A percentile compares a stretch with the other conserved stretches of the same genome.
These are phyloP conservation scores for Pelobates cultripes DNA, from an alignment of 2,797 vertebrate genomes.

Conservation along the genomic window DNA sequence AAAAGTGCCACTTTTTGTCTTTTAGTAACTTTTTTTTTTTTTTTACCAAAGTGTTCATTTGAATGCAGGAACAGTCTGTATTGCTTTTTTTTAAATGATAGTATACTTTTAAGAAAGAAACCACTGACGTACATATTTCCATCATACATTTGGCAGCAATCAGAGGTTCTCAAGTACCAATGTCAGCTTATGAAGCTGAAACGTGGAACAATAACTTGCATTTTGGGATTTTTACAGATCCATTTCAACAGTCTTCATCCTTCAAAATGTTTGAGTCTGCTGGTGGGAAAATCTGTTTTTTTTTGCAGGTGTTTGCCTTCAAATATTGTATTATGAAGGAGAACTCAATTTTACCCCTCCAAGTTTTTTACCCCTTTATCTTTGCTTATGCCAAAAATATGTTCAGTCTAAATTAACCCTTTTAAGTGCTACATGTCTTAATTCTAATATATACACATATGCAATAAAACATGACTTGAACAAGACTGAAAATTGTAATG, in stretches of 20 bases:
- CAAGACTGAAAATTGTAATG: neutral
- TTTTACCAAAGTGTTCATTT: no score
- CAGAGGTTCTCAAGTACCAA: neutral
- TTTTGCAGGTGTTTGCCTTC: constrained; percentile 23
- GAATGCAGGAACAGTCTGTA: no score
- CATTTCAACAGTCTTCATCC: neutral
- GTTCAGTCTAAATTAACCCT: neutral
- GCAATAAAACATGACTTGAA: neutral
- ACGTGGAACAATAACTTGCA: neutral
- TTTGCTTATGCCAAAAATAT: neutral
- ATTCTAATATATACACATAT: neutral
- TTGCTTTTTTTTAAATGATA: no score
- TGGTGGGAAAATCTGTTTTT: no score
- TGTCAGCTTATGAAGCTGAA: neutral
- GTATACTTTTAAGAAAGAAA: no score
- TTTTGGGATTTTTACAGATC: no score
- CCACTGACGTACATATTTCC: neutral
- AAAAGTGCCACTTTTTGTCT: no score
- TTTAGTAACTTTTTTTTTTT: no score
- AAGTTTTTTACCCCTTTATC: neutral
- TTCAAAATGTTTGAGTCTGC: neutral
- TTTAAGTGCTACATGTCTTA: neutral
- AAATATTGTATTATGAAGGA: neutral
- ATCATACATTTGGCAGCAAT: neutral
- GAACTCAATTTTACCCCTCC: neutral